Evolutionary conservation across 2,797 vertebrate genomes (phyloP).

Genomic region (Carcharodon carcharias): DNA sequence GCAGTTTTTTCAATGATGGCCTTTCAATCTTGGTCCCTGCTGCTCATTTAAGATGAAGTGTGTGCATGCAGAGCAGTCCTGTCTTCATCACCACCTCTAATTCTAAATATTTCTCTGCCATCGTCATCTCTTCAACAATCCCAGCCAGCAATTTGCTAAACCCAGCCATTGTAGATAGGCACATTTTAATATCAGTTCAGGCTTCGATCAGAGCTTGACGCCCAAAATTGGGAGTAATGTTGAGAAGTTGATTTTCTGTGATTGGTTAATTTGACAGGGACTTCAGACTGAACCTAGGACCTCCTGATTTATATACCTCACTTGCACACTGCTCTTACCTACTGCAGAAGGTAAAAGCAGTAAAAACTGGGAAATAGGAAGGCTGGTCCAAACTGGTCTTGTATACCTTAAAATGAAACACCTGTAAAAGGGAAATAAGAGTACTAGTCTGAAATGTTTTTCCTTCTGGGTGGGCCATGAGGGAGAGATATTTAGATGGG

Average conservation of each 20-base stretch:
- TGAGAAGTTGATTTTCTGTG: not conserved
- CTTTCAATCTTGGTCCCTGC: not conserved
- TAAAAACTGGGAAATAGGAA: no score
- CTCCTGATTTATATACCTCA: not conserved
- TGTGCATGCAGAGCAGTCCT: not conserved
- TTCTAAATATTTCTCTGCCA: not conserved
- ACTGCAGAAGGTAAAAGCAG: not conserved
- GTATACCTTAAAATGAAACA: no score
- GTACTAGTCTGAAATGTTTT: no score
- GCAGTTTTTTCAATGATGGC: not conserved
- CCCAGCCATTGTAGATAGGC: not conserved
- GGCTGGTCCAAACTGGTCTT: no score
- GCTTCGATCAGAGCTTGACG: not conserved
- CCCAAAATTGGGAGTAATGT: not conserved
- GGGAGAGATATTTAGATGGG: no score
- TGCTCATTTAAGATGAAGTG: not conserved
- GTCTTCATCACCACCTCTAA: not conserved
- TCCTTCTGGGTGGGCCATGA: not conserved
- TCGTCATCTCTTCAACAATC: not conserved
- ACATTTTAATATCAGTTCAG: not conserved
- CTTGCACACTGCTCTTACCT: not conserved
- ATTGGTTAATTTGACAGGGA: not conserved
- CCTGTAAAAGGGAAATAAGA: no score
- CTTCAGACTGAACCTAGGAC: not conserved
- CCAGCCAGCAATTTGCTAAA: not conserved